Evolutionary conservation across 1,140 invertebrate genomes (phyloP), one percentile per base, ranked within the genome.

Genomic region (Drosophila fuyamai): DNA sequence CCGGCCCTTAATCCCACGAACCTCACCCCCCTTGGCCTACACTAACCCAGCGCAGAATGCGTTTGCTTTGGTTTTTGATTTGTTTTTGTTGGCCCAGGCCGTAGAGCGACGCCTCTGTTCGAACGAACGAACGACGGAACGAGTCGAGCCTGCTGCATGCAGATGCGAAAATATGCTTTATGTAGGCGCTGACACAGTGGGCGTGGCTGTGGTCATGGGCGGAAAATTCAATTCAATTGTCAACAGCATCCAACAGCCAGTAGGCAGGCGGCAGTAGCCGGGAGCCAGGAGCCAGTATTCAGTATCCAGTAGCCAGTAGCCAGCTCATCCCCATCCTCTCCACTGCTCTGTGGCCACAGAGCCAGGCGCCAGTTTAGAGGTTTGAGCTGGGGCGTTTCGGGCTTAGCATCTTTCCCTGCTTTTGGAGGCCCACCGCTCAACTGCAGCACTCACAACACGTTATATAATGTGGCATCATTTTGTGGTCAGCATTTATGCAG

Each of bases 191-290:
- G 73, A 71, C 68, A 72, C 66, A 72, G 70, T 67, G 75, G 70
- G 82, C 61, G 70, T 79, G 75, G 67, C 63, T 70, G 75, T 60
- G 75, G 44, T 59, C 51, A 56, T 38, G 56, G 55, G 61, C 78
- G 84, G 80, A 88, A 89, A 89, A 89, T 89, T 84, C 84, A 89
- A 89, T 89, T 90, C 84, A 89, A 89, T 89, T 89, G 84, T 89
- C 84, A 89, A 81, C 85, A 89, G 81, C 80, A 70, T 61, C 44
- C 50, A 66, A 46, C 44, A 41, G n/a, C 29, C 10, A 51, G 16
- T 18, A 61, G 16, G 23, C 23, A 23, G 23, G 8, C 2, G 29
- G 0, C 6, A 32, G 29, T 7, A 32, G 18, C 5, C 9, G 18
- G 27, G 5, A 7, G 29, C 29, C 7, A 8, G 29, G 6, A 32